Conservation (phyloP, 2,888 invertebrate species). For the Drosophila infuscata region DNA sequence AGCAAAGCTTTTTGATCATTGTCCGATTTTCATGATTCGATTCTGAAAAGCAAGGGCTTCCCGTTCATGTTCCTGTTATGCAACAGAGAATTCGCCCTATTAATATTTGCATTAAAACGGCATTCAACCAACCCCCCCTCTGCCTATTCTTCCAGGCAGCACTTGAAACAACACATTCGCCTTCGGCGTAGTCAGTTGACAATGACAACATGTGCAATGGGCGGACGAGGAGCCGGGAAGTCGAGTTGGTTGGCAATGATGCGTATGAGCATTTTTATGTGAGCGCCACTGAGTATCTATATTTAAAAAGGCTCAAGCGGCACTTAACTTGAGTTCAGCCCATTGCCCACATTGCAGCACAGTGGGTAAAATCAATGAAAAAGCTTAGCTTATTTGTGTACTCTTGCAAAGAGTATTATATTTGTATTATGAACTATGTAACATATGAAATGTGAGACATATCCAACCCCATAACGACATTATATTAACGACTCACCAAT, state of each 20-base stretch:
- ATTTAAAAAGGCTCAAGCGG: slow-evolving; percentile 76
- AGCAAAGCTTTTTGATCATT: not conserved
- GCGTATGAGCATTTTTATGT: slow-evolving; percentile 53
- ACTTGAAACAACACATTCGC: slow-evolving; percentile 57
- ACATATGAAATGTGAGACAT: not conserved
- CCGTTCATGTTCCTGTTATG: slow-evolving; percentile 46
- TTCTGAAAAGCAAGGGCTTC: not conserved
- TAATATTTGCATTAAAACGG: slow-evolving; percentile 77
- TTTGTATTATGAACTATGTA: not conserved
- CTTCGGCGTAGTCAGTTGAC: slow-evolving; percentile 67
- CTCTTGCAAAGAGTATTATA: not conserved
- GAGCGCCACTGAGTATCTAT: slow-evolving; percentile 47
- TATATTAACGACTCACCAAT: not conserved
- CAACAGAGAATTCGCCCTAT: slow-evolving; percentile 71
- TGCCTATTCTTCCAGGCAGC: slow-evolving; percentile 1
- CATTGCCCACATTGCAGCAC: slow-evolving; percentile 40
- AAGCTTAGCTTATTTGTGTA: too few species aligned
- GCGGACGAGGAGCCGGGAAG: not conserved
- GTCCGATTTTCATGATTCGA: not conserved
- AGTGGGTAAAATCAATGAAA: slow-evolving; percentile 8
- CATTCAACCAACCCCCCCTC: slow-evolving; percentile 14
- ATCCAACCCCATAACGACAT: not conserved
- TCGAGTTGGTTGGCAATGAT: slow-evolving; percentile 51
- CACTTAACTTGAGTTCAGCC: slow-evolving; percentile 69
- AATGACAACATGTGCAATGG: slow-evolving; percentile 41